Base-by-base conservation (phyloP, 2,888 invertebrate species). In the Empis stercorea region DNA sequence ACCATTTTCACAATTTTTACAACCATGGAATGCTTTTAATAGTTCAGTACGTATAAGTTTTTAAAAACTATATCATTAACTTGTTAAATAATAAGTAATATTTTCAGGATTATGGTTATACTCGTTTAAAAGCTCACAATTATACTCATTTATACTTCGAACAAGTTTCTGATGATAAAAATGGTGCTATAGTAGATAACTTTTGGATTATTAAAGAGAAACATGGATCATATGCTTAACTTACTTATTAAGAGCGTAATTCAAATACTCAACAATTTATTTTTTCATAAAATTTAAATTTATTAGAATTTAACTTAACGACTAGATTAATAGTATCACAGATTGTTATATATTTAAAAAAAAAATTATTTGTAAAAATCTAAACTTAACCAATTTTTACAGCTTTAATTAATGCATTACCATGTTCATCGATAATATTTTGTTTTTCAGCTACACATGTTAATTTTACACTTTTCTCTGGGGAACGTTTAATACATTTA, bases 51-150 rank as follows among this genome's bases (percentile, higher is more conserved):
- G 34, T 34, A 13, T 32, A 7, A 27, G 9, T 27, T 6, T 7
- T 6, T 27, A 27, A 2, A 27, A 6, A 7, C 7, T 27, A 7
- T 4, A 27, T 7, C n/a, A 9, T 27, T 27, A 9, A 27, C 9
- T 27, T 4, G n/a, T n/a, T n/a, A n/a, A n/a, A n/a, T n/a, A n/a
- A n/a, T n/a, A n/a, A n/a, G n/a, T 27, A 27, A 27, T 16, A 30
- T 38, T 54, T 57, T 34, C 42, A 61, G 49, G 94, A 96, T 73
- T 97, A 95, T 71, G 96, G 97, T 0, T 99, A 92, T 66, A 85
- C 89, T 2, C 74, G 89, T 48, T 72, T 97, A 71, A 76, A 77
- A 57, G 83, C 81, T 0, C 71, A 76, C 60, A 99, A 97, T 70
- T 60, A 61, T 11, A 85, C 89, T 0, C 96, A 97, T 70, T 64